Percentiles rank a stretch among this genome's conserved stretches.
Evolutionary conservation across 2,888 invertebrate genomes (phyloP).

Genomic region (Laothoe populi): DNA sequence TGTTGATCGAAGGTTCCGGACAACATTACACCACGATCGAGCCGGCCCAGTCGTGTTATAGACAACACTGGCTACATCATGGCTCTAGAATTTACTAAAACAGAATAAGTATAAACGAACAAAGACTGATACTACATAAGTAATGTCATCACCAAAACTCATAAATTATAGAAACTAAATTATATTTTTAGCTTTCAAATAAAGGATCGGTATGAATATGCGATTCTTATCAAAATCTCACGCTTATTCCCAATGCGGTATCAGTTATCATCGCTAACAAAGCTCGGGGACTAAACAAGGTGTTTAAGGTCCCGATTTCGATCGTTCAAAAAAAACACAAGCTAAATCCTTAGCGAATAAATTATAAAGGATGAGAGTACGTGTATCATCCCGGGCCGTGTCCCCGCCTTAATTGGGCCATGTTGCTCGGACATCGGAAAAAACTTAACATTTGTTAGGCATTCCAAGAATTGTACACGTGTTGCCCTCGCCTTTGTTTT

Average conservation of each 20-base stretch:
- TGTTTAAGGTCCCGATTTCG: constrained; percentile 80
- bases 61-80: too few relatives aligned
- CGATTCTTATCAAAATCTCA: constrained; percentile 56
- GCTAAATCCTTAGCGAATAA: constrained; percentile 77
- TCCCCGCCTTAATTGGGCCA: constrained; percentile 80
- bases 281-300: constrained; percentile 74
- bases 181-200: not conserved
- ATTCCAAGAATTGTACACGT: constrained; percentile 82
- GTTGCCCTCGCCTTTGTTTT: constrained; percentile 61
- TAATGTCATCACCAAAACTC: constrained; percentile 4
- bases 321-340: constrained; percentile 73
- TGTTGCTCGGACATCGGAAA: constrained; percentile 73
- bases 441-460: constrained; percentile 82
- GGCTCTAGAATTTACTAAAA: too few relatives aligned
- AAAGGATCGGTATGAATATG: constrained; percentile 36
- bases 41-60: too few relatives aligned
- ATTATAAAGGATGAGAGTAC: constrained; percentile 71
- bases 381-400: constrained; percentile 42
- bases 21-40: too few relatives aligned
- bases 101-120: too few relatives aligned
- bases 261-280: constrained; percentile 63
- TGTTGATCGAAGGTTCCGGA: too few relatives aligned
- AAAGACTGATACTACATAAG: too few relatives aligned
- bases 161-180: constrained; percentile 24
- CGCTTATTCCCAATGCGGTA: constrained; percentile 54